Conservation (phyloP, 2,888 invertebrate species). For the Empis stercorea region DNA sequence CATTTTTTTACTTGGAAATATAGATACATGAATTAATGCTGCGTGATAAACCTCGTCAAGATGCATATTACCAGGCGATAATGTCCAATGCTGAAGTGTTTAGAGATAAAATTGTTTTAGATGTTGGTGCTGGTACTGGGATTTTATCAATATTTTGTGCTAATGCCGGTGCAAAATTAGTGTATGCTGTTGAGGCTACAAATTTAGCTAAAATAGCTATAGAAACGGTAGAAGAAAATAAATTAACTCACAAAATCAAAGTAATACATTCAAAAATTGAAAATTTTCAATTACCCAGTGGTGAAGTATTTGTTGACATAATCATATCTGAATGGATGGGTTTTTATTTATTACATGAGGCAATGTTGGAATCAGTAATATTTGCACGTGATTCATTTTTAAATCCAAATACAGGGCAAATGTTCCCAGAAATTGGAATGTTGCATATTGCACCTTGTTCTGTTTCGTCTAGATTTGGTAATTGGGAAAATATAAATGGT, state of each 20-base stretch:
- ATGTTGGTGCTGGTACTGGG: conserved; percentile 77
- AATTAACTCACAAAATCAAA: conserved; percentile 50
- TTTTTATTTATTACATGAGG: conserved; percentile 87
- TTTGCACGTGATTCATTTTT: conserved; percentile 70
- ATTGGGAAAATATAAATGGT: conserved; percentile 71
- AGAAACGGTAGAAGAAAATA: conserved; percentile 58
- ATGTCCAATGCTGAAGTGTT: conserved; percentile 50
- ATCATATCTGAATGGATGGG: conserved; percentile 99
- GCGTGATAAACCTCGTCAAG: conserved; percentile 59
- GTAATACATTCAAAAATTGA: conserved; percentile 36
- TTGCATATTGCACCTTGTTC: conserved; percentile 39
- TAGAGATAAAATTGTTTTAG: conserved; percentile 66
- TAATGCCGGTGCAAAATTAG: conserved; percentile 72
- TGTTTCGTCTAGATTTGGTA: conserved; percentile 48
- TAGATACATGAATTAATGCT: conserved; percentile 74
- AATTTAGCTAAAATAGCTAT: conserved; percentile 50
- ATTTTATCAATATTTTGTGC: conserved; percentile 84
- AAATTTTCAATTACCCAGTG: conserved; percentile 49
- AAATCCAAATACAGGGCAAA: conserved; percentile 50
- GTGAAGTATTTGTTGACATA: conserved; percentile 61
- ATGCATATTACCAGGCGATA: conserved; percentile 71
- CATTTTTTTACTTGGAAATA: no score
- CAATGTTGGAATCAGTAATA: conserved; percentile 86
- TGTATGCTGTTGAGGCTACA: conserved; percentile 76
- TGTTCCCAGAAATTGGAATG: conserved; percentile 60